Percentiles rank a stretch among this genome's conserved stretches.
These are phyloP conservation scores for Zhengitettix transpicula DNA, from an alignment of 2,888 invertebrate genomes.

Conservation along the genomic window DNA sequence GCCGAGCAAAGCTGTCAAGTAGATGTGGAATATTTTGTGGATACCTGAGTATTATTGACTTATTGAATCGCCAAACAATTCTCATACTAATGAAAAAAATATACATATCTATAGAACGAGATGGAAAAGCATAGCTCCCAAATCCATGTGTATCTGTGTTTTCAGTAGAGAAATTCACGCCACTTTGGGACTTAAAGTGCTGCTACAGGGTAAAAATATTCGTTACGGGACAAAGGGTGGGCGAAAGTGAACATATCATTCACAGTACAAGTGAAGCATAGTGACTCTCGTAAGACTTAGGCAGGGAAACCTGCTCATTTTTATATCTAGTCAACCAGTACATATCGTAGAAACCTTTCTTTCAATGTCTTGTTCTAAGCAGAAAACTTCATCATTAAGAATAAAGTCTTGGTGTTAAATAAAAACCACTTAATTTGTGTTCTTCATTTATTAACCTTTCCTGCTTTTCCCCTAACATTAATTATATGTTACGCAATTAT, in stretches of 20 bases:
- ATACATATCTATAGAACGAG: too few species aligned
- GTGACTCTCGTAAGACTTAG: background rate
- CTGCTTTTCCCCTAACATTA: too few species aligned
- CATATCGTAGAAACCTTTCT: conserved; percentile 8
- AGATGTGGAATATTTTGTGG: too few species aligned
- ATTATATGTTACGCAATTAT: too few species aligned
- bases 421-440: background rate
- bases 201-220: background rate
- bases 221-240: background rate
- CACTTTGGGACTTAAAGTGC: background rate
- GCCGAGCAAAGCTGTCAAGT: too few species aligned
- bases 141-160: too few species aligned
- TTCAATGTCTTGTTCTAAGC: conserved; percentile 12
- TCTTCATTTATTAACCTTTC: background rate
- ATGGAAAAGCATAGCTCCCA: too few species aligned
- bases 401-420: conserved; percentile 14
- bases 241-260: background rate
- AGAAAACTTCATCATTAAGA: conserved; percentile 9
- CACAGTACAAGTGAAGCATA: background rate
- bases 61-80: too few species aligned
- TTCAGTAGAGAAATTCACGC: too few species aligned
- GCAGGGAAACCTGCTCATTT: conserved; percentile 6
- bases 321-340: conserved; percentile 9
- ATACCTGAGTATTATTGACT: too few species aligned
- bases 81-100: too few species aligned